These are phyloP conservation scores for Tichodroma muraria DNA, from an alignment of 2,113 vertebrate genomes.

Conservation along the genomic window DNA sequence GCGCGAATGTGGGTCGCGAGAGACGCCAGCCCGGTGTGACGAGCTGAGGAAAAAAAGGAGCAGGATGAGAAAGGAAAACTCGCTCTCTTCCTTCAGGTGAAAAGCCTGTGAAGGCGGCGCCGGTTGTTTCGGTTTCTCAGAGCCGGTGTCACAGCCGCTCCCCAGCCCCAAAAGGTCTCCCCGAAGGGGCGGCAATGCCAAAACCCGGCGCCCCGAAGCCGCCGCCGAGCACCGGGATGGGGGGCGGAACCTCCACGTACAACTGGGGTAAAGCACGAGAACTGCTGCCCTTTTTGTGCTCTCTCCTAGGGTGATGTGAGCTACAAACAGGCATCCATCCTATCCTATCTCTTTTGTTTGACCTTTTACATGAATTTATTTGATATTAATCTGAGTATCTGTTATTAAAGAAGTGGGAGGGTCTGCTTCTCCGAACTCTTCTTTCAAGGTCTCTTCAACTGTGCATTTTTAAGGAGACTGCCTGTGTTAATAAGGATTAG, in stretches of 20 bases:
- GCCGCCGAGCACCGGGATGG: background rate
- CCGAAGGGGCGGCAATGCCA: no score
- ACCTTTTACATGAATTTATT: background rate
- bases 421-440: background rate
- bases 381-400: background rate
- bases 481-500: background rate
- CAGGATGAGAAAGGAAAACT: background rate
- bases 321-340: background rate
- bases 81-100: no score
- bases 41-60: background rate
- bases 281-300: background rate
- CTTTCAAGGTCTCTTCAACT: background rate
- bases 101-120: background rate
- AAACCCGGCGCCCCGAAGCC: background rate
- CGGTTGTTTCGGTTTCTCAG: background rate
- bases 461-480: background rate
- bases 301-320: background rate
- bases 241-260: background rate
- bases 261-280: background rate
- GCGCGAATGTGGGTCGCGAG: background rate
- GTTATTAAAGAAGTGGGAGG: background rate
- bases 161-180: background rate
- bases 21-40: background rate
- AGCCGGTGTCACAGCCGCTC: background rate
- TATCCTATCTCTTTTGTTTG: background rate